Evolutionary conservation across 2,888 invertebrate genomes (phyloP).

Genomic region (Aphodius granarius): DNA sequence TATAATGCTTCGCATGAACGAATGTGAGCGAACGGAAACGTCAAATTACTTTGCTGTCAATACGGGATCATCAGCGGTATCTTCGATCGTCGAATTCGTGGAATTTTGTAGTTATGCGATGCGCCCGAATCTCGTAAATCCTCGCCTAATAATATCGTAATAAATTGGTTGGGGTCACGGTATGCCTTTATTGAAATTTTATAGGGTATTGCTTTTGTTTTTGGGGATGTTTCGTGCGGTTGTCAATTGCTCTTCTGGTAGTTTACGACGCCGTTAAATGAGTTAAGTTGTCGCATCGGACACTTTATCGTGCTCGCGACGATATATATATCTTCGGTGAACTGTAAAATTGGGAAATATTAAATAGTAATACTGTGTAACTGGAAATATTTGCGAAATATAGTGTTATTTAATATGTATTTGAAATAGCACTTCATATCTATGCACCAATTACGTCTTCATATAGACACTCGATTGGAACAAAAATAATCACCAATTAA

Average conservation of each 20-base stretch:
- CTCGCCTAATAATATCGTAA: conserved; percentile 5
- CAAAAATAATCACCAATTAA: background rate
- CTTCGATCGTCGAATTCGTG: background rate
- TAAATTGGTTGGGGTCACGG: background rate
- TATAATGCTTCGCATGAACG: conserved; percentile 50
- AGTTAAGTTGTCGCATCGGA: conserved; percentile 7
- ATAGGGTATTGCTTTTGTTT: background rate
- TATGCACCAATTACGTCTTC: too few relatives aligned
- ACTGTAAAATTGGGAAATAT: background rate
- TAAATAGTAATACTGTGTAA: too few relatives aligned
- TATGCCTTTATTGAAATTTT: background rate
- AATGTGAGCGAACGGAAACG: conserved; percentile 34
- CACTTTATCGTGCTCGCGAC: background rate
- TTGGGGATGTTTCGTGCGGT: background rate
- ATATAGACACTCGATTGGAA: background rate
- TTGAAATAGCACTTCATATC: too few relatives aligned
- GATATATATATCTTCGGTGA: background rate
- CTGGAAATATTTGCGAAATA: too few relatives aligned
- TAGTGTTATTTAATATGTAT: too few relatives aligned
- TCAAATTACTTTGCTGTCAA: conserved; percentile 53
- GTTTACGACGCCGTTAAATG: conserved; percentile 5
- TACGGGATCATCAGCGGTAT: conserved; percentile 35
- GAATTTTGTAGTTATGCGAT: background rate
- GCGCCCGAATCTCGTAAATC: conserved; percentile 5
- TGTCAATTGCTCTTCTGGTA: background rate